A percentile compares a stretch with the other conserved stretches of the same genome.
Evolutionary conservation across 2,113 vertebrate genomes (phyloP).

Genomic region (Balaeniceps rex): DNA sequence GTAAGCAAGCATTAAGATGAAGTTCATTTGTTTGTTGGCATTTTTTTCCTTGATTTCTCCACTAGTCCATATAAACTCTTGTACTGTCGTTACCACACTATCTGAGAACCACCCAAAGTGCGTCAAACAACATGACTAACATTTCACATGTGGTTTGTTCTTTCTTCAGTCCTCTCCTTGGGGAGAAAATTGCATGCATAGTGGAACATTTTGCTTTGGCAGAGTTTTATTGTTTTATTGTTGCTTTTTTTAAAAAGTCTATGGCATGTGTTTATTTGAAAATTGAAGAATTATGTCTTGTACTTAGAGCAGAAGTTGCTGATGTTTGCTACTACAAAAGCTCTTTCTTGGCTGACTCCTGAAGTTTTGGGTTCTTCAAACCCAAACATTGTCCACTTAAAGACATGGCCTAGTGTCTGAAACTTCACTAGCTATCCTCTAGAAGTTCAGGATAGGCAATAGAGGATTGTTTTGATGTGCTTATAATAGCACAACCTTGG

Average conservation of each 20-base stretch:
- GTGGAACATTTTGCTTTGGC: not conserved
- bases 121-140: not conserved
- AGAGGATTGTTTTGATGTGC: not conserved
- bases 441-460: not conserved
- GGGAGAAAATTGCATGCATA: not conserved
- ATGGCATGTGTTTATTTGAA: not conserved
- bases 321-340: not conserved
- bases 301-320: not conserved
- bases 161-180: not conserved
- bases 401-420: not conserved
- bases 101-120: not conserved
- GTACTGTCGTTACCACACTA: not conserved
- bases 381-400: not conserved
- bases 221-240: not conserved
- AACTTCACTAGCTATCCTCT: not conserved
- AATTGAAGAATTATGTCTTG: not conserved
- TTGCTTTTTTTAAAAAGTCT: not conserved
- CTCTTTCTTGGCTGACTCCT: not conserved
- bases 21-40: not conserved
- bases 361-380: not conserved
- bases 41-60: not conserved
- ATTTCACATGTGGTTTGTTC: not conserved
- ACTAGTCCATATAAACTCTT: not conserved
- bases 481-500: not conserved
- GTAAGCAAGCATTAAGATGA: not conserved